Percentiles rank a stretch among this genome's conserved stretches.
phyloP scores from a whole-genome alignment of 2,797 vertebrate species.

The Cyclopterus lumpus region DNA sequence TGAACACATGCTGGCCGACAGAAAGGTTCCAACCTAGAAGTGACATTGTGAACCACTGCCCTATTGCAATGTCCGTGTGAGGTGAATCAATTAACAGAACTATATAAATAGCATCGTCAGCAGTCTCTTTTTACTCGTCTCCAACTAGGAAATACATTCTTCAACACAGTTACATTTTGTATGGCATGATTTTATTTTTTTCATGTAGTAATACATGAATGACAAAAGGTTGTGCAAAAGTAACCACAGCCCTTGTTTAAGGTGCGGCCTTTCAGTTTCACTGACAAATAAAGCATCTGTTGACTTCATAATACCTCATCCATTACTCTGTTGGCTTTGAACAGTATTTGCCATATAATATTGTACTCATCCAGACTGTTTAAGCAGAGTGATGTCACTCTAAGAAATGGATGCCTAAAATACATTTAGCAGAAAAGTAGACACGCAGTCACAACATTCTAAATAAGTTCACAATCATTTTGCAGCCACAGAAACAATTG shows the following conservation, averaged over 20 bases:
- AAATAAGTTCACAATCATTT: conserved; percentile 1
- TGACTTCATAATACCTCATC: conserved; percentile 5
- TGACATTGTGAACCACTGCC: too few species aligned
- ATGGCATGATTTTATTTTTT: conserved; percentile 13
- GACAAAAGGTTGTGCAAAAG: conserved; percentile 36
- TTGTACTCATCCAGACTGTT: neutral
- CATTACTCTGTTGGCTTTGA: conserved; percentile 4
- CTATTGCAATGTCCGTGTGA: too few species aligned
- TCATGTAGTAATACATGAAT: conserved; percentile 20
- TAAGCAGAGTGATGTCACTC: neutral
- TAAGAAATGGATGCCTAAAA: neutral
- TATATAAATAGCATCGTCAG: neutral
- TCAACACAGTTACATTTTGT: neutral
- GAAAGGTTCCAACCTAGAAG: too few species aligned
- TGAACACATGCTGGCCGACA: too few species aligned
- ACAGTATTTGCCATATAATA: conserved; percentile 1
- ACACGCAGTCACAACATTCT: neutral
- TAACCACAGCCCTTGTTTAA: conserved; percentile 16
- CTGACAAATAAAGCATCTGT: neutral
- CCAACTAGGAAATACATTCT: neutral
- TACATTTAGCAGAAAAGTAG: conserved; percentile 18
- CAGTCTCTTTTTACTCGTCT: neutral
- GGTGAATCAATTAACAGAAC: neutral
- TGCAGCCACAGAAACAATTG: neutral
- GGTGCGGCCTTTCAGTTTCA: neutral